phyloP scores from a whole-genome alignment of 2,797 vertebrate species.

The Ptychadena robeensis region DNA sequence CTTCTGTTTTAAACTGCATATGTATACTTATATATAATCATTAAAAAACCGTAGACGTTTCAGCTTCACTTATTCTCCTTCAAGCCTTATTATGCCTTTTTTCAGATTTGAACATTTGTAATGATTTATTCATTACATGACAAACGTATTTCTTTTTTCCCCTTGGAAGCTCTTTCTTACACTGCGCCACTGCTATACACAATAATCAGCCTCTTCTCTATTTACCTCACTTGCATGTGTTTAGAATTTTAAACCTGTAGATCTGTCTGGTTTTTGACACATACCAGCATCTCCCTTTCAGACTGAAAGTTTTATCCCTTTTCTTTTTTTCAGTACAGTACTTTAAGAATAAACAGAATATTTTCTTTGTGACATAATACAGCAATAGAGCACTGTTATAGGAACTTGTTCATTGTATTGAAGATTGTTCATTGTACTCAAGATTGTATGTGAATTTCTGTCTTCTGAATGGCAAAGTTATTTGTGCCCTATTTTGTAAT shows the following conservation, averaged over 20 bases:
- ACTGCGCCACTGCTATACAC: constrained; percentile 31
- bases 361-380: background rate
- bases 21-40: background rate
- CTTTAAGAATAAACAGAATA: constrained; percentile 13
- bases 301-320: constrained; percentile 43
- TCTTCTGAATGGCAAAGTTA: background rate
- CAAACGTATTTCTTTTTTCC: constrained; percentile 36
- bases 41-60: constrained; percentile 21
- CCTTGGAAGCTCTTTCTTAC: constrained; percentile 42
- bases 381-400: background rate
- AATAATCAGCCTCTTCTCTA: constrained; percentile 49
- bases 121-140: constrained; percentile 56
- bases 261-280: constrained; percentile 47
- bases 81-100: constrained; percentile 39
- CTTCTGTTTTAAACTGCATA: too few species aligned
- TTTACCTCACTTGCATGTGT: constrained; percentile 46
- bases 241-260: constrained; percentile 53
- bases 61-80: constrained; percentile 24
- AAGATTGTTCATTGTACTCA: too few species aligned
- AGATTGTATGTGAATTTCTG: too few species aligned
- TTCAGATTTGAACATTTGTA: constrained; percentile 44
- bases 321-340: constrained; percentile 13
- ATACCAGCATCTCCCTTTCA: constrained; percentile 26
- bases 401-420: constrained; percentile 2
- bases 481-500: background rate